Evolutionary conservation across 2,797 vertebrate genomes (phyloP), one percentile per base, ranked within the genome.

Genomic region (Echeneis naucrates): DNA sequence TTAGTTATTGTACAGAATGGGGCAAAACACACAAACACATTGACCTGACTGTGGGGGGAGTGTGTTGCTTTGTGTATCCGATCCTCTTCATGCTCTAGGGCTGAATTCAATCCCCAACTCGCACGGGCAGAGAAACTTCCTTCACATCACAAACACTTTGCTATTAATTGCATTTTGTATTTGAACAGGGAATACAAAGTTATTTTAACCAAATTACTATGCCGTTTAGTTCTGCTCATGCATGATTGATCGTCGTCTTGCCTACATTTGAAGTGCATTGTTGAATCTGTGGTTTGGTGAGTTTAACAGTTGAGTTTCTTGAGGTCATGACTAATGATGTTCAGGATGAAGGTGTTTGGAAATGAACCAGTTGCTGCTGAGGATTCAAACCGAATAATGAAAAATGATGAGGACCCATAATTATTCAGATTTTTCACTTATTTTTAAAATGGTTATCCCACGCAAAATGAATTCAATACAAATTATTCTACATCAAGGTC

Each of bases 11-110:
- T 47, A 45, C 47, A 77, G 84, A 82, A 78, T 66, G 35, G 72
- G 78, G 44, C 55, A 70, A 71, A 83, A 78, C 60, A 81, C 83
- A 80, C 80, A 84, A 78, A 70, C 76, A 68, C 57, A 48, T 54
- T 74, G 73, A 60, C 71, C 52, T 59, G 59, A 74, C 66, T 48
- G 56, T 48, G 55, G 56, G 67, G 69, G 59, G 65, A 17, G 75
- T 21, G 63, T 51, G 30, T 11, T 26, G 40, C 55, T 67, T 59
- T 84, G 83, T 83, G 62, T 80, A 76, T 67, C 61, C 47, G 72
- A 85, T 83, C 81, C 68, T 74, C 47, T 70, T 50, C 40, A 58
- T 68, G 40, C 35, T 56, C 75, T 56, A 52, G 68, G 8, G 53
- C 64, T 59, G 52, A 21, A 48, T 67, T 77, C 33, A 61, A 24